Conservation (phyloP, 2,797 vertebrate species). For the Capromys pilorides region DNA sequence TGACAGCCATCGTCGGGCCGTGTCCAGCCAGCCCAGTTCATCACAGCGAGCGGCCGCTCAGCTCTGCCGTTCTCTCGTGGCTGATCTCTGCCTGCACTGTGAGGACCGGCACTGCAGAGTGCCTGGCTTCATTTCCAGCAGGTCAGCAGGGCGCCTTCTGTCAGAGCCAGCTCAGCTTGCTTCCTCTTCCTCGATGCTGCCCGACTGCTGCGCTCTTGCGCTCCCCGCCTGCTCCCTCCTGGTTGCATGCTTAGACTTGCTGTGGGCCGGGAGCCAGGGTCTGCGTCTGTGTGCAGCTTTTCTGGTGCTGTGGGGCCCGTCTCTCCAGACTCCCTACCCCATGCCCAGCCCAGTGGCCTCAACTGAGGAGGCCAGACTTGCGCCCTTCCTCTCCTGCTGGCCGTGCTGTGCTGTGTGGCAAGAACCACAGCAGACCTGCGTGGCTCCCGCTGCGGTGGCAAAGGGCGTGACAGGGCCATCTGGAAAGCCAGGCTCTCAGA, state of each 20-base stretch:
- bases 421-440: neutral
- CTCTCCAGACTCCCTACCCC: neutral
- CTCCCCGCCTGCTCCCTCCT: neutral
- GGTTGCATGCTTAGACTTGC: neutral
- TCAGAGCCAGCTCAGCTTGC: neutral
- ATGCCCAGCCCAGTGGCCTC: neutral
- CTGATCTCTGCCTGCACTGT: neutral
- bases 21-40: neutral
- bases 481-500: neutral
- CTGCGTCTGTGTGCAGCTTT: neutral
- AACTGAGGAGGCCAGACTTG: neutral
- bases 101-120: neutral
- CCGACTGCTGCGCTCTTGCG: rapidly evolving
- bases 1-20: no score
- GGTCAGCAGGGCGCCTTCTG: neutral
- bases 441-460: neutral
- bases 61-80: neutral
- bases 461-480: neutral
- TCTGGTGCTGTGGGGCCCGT: neutral
- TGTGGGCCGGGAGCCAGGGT: neutral
- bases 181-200: neutral
- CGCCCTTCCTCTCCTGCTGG: rapidly evolving
- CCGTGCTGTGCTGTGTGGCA: neutral
- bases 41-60: slow-evolving; percentile 11
- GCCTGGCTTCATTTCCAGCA: neutral